These are phyloP conservation scores for Physocephala rufipes DNA, from an alignment of 2,888 invertebrate genomes.

Conservation along the genomic window DNA sequence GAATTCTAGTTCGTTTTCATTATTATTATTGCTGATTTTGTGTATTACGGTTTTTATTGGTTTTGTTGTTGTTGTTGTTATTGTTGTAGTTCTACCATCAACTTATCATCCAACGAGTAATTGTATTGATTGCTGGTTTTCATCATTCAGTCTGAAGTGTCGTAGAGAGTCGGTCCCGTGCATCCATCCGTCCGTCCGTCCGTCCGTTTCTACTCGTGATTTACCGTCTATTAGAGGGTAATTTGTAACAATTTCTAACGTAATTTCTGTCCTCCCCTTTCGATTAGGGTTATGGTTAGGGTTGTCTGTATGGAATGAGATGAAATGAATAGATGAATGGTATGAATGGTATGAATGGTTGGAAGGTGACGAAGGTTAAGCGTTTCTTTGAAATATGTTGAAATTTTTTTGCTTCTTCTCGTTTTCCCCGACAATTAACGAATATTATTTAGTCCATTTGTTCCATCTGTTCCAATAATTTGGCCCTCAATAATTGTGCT, in stretches of 20 bases:
- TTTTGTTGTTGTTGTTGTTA: background rate
- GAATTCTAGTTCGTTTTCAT: background rate
- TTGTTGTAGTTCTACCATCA: background rate
- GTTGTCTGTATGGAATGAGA: constrained; percentile 2
- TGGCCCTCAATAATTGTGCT: background rate
- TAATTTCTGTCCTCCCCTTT: background rate
- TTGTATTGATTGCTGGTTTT: too few relatives aligned
- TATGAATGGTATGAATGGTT: too few relatives aligned
- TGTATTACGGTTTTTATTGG: background rate
- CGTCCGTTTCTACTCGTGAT: constrained; percentile 45
- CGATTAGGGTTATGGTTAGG: background rate
- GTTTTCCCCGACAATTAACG: constrained; percentile 40
- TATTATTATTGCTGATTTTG: background rate
- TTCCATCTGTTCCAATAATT: constrained; percentile 61
- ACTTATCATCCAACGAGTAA: too few relatives aligned
- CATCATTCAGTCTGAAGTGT: too few relatives aligned
- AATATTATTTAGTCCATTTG: constrained; percentile 59
- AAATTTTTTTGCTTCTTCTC: background rate
- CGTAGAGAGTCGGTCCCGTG: too few relatives aligned
- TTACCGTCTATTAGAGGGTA: constrained; percentile 58
- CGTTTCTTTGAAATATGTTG: background rate
- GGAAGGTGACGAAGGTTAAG: constrained; percentile 26
- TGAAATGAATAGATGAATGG: background rate
- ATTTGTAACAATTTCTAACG: constrained; percentile 52
- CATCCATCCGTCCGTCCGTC: too few relatives aligned